Evolutionary conservation across 2,888 invertebrate species (phyloP), one percentile per base, ranked within the genome.

Genomic region (Ptycholaimellus sp.): DNA sequence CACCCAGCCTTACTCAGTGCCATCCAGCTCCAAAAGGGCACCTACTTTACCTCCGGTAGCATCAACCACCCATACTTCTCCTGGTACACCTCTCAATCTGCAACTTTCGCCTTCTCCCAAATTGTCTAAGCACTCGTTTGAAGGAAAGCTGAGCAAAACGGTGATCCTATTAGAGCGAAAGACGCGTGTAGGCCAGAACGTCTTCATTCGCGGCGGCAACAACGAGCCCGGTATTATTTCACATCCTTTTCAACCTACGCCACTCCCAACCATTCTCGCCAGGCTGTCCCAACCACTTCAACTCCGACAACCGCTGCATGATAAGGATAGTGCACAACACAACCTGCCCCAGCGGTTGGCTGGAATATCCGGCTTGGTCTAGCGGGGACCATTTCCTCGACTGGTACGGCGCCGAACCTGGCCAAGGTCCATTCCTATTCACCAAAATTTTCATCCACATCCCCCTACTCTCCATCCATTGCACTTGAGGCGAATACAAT

Each of bases 191-290:
- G 64, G 64, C 7, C 55, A 63, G 44, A 57, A 63, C 41, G 31
- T 64, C 30, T 64, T 64, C 48, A 49, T 64, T 31, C 44, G 62
- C 27, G 64, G 64, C 13, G 64, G 56, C 18, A 47, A 39, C 6
- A 40, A 40, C 7, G 29, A 39, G n/a, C 23, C 34, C 2, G 30
- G 25, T 17, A 21, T 35, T 35, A 14, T 27, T 35, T 21, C 3
- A 29, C 19, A 9, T 5, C 16, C 14, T 23, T 27, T 35, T 7
- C n/a, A 30, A 30, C 16, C 14, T 14, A 30, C n/a, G 11, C n/a
- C n/a, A n/a, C n/a, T n/a, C n/a, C n/a, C n/a, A n/a, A n/a, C n/a
- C 9, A 11, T 27, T 27, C n/a, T 27, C 27, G n/a, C 11, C 27
- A 27, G n/a, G 11, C n/a, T 27, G 27, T 27, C 27, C 27, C 11